Evolutionary conservation across 2,797 vertebrate genomes (phyloP).

Genomic region (Carapus acus): DNA sequence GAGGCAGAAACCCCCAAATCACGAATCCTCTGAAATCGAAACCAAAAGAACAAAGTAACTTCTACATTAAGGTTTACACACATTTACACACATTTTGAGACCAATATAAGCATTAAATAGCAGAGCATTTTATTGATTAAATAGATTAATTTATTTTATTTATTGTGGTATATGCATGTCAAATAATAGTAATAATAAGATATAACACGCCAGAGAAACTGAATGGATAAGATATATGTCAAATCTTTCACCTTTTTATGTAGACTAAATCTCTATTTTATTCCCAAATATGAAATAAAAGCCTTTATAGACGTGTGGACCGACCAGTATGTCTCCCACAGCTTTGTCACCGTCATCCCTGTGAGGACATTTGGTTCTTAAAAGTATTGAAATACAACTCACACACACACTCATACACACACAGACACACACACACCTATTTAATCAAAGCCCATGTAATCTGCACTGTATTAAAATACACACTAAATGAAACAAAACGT

Average conservation of each 20-base stretch:
- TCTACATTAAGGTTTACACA: no score
- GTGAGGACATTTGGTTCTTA: conserved; percentile 24
- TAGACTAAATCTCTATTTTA: neutral
- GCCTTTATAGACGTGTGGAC: conserved; percentile 1
- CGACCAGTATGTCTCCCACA: neutral
- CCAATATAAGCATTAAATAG: neutral
- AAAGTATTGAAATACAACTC: conserved; percentile 50
- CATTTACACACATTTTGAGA: neutral
- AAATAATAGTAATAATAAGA: neutral
- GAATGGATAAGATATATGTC: neutral
- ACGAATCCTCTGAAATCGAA: no score
- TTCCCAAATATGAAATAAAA: neutral
- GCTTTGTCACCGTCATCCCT: neutral
- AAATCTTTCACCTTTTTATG: neutral
- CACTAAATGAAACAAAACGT: conserved; percentile 65
- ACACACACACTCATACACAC: conserved; percentile 20
- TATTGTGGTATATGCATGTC: neutral
- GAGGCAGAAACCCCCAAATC: no score
- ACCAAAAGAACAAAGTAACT: no score
- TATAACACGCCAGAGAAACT: neutral
- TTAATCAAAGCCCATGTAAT: conserved; percentile 76
- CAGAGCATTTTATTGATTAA: neutral
- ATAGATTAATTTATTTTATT: conserved; percentile 1
- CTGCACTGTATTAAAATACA: conserved; percentile 83
- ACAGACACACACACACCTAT: conserved; percentile 32